These are phyloP conservation scores for Schizopygopsis malacanthus DNA, from an alignment of 2,797 vertebrate species.

Conservation along the genomic window DNA sequence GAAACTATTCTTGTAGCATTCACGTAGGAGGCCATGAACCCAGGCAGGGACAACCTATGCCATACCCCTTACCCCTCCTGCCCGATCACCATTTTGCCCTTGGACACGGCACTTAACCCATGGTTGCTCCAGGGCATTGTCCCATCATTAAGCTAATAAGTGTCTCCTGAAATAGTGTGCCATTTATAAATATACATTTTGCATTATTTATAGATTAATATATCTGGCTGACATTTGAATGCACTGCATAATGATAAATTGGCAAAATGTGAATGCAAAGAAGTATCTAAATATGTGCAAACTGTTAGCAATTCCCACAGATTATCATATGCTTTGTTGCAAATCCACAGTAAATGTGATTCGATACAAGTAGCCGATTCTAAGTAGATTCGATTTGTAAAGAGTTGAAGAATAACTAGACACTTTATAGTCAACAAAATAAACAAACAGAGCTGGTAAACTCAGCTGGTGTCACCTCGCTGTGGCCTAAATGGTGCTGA, in stretches of 20 bases:
- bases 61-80: background rate
- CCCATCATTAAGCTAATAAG: background rate
- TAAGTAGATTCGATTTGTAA: background rate
- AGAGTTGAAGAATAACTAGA: background rate
- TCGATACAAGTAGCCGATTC: background rate
- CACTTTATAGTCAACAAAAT: background rate
- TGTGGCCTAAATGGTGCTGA: slow-evolving; percentile 56
- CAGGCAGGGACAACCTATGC: background rate
- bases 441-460: slow-evolving; percentile 55
- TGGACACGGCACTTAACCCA: slow-evolving; percentile 2
- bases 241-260: background rate
- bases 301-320: background rate
- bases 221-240: background rate
- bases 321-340: background rate
- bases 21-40: background rate
- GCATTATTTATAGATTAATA: background rate
- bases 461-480: slow-evolving; percentile 50
- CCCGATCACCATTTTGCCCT: background rate
- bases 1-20: background rate
- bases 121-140: background rate
- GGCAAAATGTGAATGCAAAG: background rate
- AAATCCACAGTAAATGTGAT: background rate
- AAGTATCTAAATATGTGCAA: background rate
- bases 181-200: background rate
- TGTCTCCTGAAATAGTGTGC: background rate